Conservation (phyloP, 2,113 vertebrate species). For the Tiliqua scincoides region DNA sequence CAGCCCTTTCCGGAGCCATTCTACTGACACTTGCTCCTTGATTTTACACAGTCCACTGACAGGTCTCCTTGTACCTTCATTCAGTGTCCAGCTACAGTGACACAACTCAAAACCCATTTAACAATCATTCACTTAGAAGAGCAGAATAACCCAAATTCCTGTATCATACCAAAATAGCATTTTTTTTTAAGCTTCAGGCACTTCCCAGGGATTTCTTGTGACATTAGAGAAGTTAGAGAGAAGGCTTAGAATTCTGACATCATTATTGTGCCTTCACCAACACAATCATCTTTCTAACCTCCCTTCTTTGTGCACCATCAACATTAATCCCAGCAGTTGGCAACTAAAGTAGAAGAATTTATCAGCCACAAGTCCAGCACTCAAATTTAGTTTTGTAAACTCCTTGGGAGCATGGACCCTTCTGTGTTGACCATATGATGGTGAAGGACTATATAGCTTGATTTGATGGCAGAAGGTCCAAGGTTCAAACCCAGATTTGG, state of each 20-base stretch:
- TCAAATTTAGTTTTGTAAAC: background rate
- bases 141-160: background rate
- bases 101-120: conserved; percentile 19
- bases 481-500: too few relatives aligned
- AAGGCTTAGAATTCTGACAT: conserved; percentile 42
- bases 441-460: too few relatives aligned
- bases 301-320: conserved; percentile 73
- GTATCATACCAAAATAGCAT: background rate
- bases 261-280: conserved; percentile 53
- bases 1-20: background rate
- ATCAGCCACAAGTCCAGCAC: background rate
- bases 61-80: background rate
- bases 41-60: conserved; percentile 1
- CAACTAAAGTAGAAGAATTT: background rate
- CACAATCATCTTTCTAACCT: conserved; percentile 62
- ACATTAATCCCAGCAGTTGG: conserved; percentile 75
- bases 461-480: too few relatives aligned
- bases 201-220: conserved; percentile 27
- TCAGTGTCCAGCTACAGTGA: conserved; percentile 9
- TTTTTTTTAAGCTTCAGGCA: background rate
- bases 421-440: background rate
- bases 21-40: background rate
- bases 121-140: conserved; percentile 8
- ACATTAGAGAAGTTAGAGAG: too few relatives aligned
- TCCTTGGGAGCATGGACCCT: background rate